phyloP scores from a whole-genome alignment of 1,140 invertebrate species.

The Platorchestia sp. region DNA sequence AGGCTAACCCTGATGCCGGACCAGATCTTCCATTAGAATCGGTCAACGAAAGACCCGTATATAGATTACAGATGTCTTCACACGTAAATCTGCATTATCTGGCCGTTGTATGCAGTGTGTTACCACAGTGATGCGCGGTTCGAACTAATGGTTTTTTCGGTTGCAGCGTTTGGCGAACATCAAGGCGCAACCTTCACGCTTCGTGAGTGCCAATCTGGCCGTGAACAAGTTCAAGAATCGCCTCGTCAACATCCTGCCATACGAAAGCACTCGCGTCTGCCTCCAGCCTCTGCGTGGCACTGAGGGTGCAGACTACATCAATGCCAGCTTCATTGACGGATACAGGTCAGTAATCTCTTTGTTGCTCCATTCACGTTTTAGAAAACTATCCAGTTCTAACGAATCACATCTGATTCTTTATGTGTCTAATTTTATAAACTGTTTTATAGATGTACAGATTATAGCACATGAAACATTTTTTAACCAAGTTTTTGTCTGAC shows the following conservation, averaged over 20 bases:
- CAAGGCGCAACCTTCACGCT: constrained; percentile 93
- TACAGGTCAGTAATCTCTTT: constrained; percentile 74
- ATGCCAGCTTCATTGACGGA: constrained; percentile 97
- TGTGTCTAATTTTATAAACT: neutral
- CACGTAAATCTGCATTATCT: neutral
- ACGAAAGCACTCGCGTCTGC: constrained; percentile 95
- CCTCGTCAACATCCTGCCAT: constrained; percentile 96
- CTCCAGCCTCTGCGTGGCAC: constrained; percentile 90
- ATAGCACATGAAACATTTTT: neutral
- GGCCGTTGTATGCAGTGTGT: too few species aligned
- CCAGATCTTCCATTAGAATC: too few species aligned
- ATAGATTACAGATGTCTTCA: too few species aligned
- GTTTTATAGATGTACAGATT: neutral
- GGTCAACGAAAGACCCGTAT: too few species aligned
- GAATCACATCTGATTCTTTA: neutral
- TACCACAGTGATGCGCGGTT: neutral
- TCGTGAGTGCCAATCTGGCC: constrained; percentile 94
- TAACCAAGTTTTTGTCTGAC: neutral
- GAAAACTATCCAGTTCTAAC: neutral
- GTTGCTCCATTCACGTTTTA: neutral
- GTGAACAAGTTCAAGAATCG: constrained; percentile 99
- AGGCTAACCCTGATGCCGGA: too few species aligned
- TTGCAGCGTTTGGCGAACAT: constrained; percentile 90
- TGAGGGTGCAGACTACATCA: constrained; percentile 99
- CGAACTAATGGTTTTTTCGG: neutral